Evolutionary conservation across 1,140 invertebrate species (phyloP), one percentile per base, ranked within the genome.

Genomic region (Drosophila dunni): DNA sequence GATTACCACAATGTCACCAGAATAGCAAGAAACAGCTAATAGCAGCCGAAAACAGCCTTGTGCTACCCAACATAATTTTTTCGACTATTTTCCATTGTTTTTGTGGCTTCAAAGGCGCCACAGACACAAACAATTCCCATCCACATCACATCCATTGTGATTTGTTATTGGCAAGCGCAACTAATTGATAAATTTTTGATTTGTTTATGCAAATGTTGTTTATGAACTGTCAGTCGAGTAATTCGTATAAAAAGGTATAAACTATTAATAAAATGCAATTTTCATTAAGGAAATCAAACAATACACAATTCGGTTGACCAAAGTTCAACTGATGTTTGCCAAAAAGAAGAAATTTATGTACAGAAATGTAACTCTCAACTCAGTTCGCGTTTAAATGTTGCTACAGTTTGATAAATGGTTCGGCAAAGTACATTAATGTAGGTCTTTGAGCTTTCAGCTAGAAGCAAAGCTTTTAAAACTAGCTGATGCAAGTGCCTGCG

Each of bases 101-200:
- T 57, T 7, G 24, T 20, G 6, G 40, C 13, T 42, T 50, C 46
- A 50, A 57, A 57, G 24, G 56, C 57, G 40, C 40, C 24, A 46
- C n/a, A 20, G 24, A 29, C 24, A 29, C 24, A 29, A 29, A 29
- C 24, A 29, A 3, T 29, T 29, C 24, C 24, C 24, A 20, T 34
- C 40, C 24, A 3, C 24, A 20, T 34, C 40, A 0, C 13, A 6
- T 24, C 29, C 17, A 42, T 61, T 53, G 66, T 67, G 70, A 68
- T 73, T 67, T 73, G 70, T 51, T 66, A 66, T 72, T 72, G 69
- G 45, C 63, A 58, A 67, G 48, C 64, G 20, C 24, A 68, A 73
- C 64, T 73, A 68, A 73, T 73, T 73, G 70, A 68, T 73, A 34
- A 73, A 68, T 68, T 73, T 57, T 73, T 67, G 70, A 61, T 68